Conservation (phyloP, 2,797 vertebrate species). For the Pogonophryne albipinna region DNA sequence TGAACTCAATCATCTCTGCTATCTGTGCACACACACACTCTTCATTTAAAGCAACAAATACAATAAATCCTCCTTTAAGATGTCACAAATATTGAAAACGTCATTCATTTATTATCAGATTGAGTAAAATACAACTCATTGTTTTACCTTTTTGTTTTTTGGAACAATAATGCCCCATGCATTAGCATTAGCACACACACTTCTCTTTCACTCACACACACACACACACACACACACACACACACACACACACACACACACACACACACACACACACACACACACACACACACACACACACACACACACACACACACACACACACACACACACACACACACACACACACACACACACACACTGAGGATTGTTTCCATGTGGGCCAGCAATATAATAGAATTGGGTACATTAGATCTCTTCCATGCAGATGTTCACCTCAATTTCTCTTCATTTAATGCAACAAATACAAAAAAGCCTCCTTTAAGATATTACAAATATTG, state of each 20-base stretch:
- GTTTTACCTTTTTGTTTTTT: neutral
- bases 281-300: no score
- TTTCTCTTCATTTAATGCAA: slow-evolving; percentile 13
- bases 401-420: slow-evolving; percentile 61
- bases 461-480: neutral
- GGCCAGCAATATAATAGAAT: slow-evolving; percentile 62
- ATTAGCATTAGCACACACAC: slow-evolving; percentile 8
- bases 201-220: slow-evolving; percentile 27
- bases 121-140: neutral
- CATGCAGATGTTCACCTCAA: slow-evolving; percentile 76
- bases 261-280: no score
- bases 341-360: neutral
- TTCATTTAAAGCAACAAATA: neutral
- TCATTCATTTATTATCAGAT: neutral
- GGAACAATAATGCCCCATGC: neutral
- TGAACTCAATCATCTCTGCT: slow-evolving; percentile 59
- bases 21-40: slow-evolving; percentile 18
- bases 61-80: neutral
- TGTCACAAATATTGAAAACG: slow-evolving; percentile 1
- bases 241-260: no score
- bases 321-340: no score
- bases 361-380: slow-evolving; percentile 71
- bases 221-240: no score
- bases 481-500: neutral
- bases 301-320: neutral